A percentile compares a stretch with the other conserved stretches of the same genome.
phyloP scores from a whole-genome alignment of 2,797 vertebrate genomes.

The Gobionotothen gibberifrons region DNA sequence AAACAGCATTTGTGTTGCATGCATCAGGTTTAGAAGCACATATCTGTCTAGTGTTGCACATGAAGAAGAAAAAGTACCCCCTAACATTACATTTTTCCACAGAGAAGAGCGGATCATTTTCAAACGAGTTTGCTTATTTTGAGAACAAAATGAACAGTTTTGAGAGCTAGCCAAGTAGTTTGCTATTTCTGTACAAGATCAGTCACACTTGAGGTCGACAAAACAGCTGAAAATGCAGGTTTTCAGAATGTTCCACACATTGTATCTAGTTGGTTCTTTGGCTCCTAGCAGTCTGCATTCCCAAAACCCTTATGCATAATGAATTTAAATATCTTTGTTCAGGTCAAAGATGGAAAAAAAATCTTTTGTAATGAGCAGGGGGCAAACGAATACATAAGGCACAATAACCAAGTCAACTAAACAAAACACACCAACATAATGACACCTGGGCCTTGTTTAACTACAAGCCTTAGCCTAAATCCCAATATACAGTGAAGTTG shows the following conservation, averaged over 20 bases:
- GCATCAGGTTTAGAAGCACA: slow-evolving; percentile 52
- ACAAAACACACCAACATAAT: slow-evolving; percentile 36
- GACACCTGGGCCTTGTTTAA: slow-evolving; percentile 12
- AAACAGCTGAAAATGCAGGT: background rate
- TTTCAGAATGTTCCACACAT: background rate
- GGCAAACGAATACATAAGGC: slow-evolving; percentile 42
- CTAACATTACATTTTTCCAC: background rate
- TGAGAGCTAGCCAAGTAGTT: background rate
- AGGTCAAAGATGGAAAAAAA: background rate
- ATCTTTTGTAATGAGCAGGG: background rate
- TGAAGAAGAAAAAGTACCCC: background rate
- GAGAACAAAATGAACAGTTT: background rate
- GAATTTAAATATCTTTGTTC: background rate
- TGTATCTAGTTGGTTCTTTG: slow-evolving; percentile 41
- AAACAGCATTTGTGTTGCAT: slow-evolving; percentile 52
- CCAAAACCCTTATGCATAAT: background rate
- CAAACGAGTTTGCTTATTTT: background rate
- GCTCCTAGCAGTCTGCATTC: slow-evolving; percentile 27
- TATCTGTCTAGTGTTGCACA: slow-evolving; percentile 35
- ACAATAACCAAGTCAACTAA: slow-evolving; percentile 53
- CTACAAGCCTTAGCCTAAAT: slow-evolving; percentile 10
- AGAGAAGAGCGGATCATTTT: background rate
- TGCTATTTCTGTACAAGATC: background rate
- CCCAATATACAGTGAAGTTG: slow-evolving; percentile 18
- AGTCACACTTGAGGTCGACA: background rate